Evolutionary conservation across 2,888 invertebrate species (phyloP), one percentile per base, ranked within the genome.

Genomic region (Mythimna ferrago): DNA sequence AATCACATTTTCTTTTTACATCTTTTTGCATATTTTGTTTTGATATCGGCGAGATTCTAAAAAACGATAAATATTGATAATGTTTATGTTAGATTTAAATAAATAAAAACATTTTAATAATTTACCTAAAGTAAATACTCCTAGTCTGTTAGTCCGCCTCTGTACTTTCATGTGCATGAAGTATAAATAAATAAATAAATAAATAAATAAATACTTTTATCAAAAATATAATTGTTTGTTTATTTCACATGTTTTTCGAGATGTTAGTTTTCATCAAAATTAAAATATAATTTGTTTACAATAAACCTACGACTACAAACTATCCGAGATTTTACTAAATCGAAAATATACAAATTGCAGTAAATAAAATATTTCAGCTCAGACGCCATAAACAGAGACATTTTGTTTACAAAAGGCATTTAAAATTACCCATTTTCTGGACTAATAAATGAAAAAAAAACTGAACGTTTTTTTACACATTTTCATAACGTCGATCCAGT

Each of bases 311-410:
- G 32, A 56, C 7, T 21, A 48, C 44, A 54, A 73, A 80, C 41
- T 61, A 56, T 74, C 60, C 21, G 32, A 51, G 41, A 80, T 80
- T 80, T 54, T 14, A 73, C 48, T 38, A 11, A 38, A 80, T 51
- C 38, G 19, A 61, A 56, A 51, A 53, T 10, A 10, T n/a, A 26
- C 0, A 41, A 21, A 26, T 41, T 51, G 3, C 44, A 21, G 3
- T 19, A 21, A 35, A 44, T 44, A n/a, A 32, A 32, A 32, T 32
- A 32, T 32, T 19, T 75, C 66, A 19, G 9, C n/a, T 4, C 2
- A 21, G 6, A 21, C 2, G 16, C 19, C 1, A 10, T 19, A 44
- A 10, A 61, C 6, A 21, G 32, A 32, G 19, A 35, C 48, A 19
- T 41, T 61, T 1, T 32, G 3, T 32, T 54, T 14, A 6, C 11